Percentiles rank a stretch among this genome's conserved stretches.
Conservation (phyloP, 2,113 vertebrate species). For the Lepidothrix coronata region DNA sequence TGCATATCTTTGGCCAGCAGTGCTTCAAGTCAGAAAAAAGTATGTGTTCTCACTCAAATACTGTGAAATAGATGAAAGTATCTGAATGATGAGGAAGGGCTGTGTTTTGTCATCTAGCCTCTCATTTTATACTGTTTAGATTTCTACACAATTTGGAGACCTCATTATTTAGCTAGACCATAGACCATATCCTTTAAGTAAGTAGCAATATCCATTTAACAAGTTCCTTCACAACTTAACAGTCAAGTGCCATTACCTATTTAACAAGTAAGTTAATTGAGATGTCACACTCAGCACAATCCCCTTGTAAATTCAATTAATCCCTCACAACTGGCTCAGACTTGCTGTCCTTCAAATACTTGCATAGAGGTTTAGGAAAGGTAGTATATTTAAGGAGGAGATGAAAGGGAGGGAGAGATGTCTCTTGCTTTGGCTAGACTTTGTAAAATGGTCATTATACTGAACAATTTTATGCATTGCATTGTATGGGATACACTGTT, state of each 20-base stretch:
- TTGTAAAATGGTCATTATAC: background rate
- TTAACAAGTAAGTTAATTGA: constrained; percentile 38
- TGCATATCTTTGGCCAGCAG: background rate
- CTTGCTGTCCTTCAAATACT: constrained; percentile 25
- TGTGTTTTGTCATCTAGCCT: background rate
- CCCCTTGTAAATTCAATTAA: constrained; percentile 37
- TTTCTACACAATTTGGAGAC: background rate
- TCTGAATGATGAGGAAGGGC: background rate
- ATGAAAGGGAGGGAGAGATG: background rate
- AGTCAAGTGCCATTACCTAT: constrained; percentile 13
- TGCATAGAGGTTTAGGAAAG: background rate
- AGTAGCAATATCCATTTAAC: constrained; percentile 6
- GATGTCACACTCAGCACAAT: background rate
- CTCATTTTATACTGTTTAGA: background rate
- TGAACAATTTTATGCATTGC: background rate
- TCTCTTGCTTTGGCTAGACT: background rate
- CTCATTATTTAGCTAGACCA: background rate
- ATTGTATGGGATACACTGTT: background rate
- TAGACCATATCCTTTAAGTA: background rate
- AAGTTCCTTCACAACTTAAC: constrained; percentile 22
- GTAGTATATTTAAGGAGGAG: background rate
- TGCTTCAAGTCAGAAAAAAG: background rate
- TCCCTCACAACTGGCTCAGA: background rate
- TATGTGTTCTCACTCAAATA: background rate
- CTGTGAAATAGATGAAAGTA: background rate